phyloP scores from a whole-genome alignment of 2,888 invertebrate genomes.

The Lacanobia oleracea region DNA sequence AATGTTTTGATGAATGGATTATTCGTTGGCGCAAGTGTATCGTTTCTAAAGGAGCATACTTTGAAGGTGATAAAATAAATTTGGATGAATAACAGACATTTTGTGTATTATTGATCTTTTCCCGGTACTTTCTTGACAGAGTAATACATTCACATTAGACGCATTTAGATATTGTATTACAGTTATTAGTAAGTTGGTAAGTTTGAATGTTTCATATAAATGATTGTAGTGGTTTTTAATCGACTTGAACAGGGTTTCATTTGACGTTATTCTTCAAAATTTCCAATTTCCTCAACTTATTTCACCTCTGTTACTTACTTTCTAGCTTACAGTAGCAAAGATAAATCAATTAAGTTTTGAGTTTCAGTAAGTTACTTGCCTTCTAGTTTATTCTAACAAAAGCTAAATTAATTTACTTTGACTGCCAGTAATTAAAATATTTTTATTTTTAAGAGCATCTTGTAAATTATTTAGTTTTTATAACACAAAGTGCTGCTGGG shows the following conservation, averaged over 20 bases:
- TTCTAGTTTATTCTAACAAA: not conserved
- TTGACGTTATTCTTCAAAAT: not conserved
- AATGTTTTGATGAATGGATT: too few relatives aligned
- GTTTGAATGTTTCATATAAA: not conserved
- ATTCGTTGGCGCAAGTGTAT: too few relatives aligned
- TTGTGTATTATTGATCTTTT: too few relatives aligned
- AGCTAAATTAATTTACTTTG: constrained; percentile 31
- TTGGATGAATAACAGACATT: too few relatives aligned
- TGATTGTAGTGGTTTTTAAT: not conserved
- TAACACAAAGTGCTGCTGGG: not conserved
- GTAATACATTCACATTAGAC: constrained; percentile 6
- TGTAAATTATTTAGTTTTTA: constrained; percentile 1
- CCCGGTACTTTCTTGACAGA: too few relatives aligned
- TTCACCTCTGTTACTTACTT: constrained; percentile 5
- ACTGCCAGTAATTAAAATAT: not conserved
- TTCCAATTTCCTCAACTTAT: not conserved
- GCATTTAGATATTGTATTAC: constrained; percentile 13
- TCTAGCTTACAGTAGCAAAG: too few relatives aligned
- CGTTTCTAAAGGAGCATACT: too few relatives aligned
- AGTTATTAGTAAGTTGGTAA: constrained; percentile 14
- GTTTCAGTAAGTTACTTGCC: too few relatives aligned
- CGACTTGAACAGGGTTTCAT: not conserved
- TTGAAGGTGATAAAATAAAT: too few relatives aligned
- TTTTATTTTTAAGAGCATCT: not conserved
- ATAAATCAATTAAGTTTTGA: too few relatives aligned